A percentile compares a stretch with the other conserved stretches of the same genome.
phyloP scores from a whole-genome alignment of 2,113 vertebrate species.

The Eupsittula cactorum region DNA sequence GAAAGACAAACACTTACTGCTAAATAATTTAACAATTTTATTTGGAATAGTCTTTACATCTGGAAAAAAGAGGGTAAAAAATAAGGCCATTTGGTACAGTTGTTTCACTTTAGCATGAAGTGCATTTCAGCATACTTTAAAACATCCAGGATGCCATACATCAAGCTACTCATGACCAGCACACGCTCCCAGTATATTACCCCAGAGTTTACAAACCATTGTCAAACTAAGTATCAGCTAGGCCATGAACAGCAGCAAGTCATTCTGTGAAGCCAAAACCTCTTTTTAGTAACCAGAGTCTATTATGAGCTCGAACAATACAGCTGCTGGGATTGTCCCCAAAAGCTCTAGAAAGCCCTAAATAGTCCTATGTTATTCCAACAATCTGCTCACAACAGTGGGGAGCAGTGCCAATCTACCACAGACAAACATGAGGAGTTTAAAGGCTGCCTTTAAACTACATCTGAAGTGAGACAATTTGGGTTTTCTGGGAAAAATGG shows the following conservation, averaged over 20 bases:
- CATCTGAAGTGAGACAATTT: not conserved
- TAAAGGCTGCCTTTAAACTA: not conserved
- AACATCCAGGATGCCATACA: not conserved
- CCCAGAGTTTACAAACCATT: not conserved
- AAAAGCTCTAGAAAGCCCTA: not conserved
- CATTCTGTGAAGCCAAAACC: not conserved
- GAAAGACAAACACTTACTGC: constrained; percentile 61
- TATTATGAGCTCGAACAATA: not conserved
- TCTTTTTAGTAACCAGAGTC: not conserved
- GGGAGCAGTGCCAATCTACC: not conserved
- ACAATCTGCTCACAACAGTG: not conserved
- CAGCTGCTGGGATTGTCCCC: constrained; percentile 18
- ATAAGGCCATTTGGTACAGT: not conserved
- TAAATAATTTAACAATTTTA: constrained; percentile 48
- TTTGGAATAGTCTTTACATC: constrained; percentile 47
- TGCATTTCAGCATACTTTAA: not conserved
- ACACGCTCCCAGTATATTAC: not conserved
- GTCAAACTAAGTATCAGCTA: not conserved
- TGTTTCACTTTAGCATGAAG: not conserved
- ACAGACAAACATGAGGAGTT: not conserved
- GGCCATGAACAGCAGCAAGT: not conserved
- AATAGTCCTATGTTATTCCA: not conserved
- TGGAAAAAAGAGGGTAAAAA: not conserved
- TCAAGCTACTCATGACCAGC: not conserved
- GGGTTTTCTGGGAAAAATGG: not conserved